phyloP scores from a whole-genome alignment of 2,888 invertebrate genomes.

The Microchrysa polita region DNA sequence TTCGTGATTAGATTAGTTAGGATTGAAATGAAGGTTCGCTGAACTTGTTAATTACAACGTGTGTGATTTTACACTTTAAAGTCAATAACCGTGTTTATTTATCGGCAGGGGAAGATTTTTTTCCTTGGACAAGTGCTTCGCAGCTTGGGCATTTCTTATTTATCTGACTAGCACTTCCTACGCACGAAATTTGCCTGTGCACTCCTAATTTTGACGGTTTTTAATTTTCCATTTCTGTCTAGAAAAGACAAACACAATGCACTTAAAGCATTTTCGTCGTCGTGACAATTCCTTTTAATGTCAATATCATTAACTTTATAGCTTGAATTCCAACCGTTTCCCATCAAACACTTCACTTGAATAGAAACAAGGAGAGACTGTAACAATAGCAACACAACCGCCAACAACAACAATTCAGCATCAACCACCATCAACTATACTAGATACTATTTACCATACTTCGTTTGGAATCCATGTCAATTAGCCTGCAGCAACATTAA shows the following conservation, averaged over 20 bases:
- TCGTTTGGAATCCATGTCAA: conserved; percentile 25
- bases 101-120: too few species aligned
- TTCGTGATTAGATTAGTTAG: too few species aligned
- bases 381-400: neutral
- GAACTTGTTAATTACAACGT: too few species aligned
- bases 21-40: too few species aligned
- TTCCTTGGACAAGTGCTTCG: too few species aligned
- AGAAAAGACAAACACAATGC: neutral
- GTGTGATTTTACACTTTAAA: too few species aligned
- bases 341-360: conserved; percentile 18
- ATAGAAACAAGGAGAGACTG: neutral
- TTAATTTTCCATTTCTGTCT: too few species aligned
- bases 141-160: too few species aligned
- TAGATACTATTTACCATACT: conserved; percentile 33
- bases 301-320: conserved; percentile 5
- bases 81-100: too few species aligned
- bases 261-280: neutral
- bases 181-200: neutral
- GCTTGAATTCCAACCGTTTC: neutral
- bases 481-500: conserved; percentile 42
- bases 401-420: too few species aligned
- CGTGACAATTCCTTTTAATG: conserved; percentile 6
- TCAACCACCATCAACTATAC: neutral
- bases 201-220: too few species aligned
- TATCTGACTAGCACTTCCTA: neutral